Conservation (phyloP, 2,113 vertebrate genomes). For the Tachysurus vachellii region DNA sequence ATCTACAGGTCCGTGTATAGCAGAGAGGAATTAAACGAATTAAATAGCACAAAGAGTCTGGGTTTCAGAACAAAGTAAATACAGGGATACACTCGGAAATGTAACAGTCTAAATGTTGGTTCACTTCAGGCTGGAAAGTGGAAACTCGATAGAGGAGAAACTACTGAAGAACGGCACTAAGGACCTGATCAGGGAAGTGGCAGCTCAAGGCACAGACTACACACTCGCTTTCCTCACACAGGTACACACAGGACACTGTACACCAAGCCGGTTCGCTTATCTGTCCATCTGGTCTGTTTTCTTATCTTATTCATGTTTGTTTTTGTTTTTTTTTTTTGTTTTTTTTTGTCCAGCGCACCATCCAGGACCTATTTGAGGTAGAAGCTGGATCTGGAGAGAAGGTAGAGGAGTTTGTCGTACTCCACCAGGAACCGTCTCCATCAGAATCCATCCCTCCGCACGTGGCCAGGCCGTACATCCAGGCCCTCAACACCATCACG, state of each 20-base stretch:
- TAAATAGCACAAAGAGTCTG: neutral
- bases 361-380: slow-evolving; percentile 92
- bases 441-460: slow-evolving; percentile 88
- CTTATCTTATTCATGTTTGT: neutral
- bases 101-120: too few relatives aligned
- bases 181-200: slow-evolving; percentile 92
- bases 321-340: neutral
- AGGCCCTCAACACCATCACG: slow-evolving; percentile 88
- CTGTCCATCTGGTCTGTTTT: neutral
- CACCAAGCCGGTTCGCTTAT: neutral
- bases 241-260: slow-evolving; percentile 60
- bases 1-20: slow-evolving; percentile 82
- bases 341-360: slow-evolving; percentile 78
- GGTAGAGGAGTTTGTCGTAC: slow-evolving; percentile 90
- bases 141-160: slow-evolving; percentile 92
- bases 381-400: slow-evolving; percentile 86
- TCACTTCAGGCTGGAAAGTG: slow-evolving; percentile 82
- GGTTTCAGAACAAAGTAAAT: neutral
- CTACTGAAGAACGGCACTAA: slow-evolving; percentile 91
- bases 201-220: slow-evolving; percentile 90
- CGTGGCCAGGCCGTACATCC: slow-evolving; percentile 88
- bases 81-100: neutral
- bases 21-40: neutral
- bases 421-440: slow-evolving; percentile 87
- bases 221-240: slow-evolving; percentile 91